These are phyloP conservation scores for Protosalanx chinensis DNA, from an alignment of 2,797 vertebrate species.

Conservation along the genomic window DNA sequence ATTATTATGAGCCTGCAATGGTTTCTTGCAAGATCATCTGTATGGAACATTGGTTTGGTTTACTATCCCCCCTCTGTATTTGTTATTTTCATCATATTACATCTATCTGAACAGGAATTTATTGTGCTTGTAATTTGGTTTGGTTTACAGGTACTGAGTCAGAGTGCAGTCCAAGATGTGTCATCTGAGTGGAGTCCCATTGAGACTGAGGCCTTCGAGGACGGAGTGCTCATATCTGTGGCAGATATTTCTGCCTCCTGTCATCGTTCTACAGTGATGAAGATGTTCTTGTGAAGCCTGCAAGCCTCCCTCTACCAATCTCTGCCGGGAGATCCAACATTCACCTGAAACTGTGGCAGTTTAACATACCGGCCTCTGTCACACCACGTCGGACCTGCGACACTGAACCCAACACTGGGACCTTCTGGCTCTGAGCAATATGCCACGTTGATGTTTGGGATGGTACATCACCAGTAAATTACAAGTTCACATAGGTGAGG, in stretches of 20 bases:
- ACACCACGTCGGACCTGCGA: constrained; percentile 57
- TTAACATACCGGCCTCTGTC: constrained; percentile 48
- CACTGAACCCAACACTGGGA: constrained; percentile 39
- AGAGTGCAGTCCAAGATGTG: constrained; percentile 26
- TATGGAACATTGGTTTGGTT: not conserved
- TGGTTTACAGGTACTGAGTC: constrained; percentile 42
- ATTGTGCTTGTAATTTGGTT: constrained; percentile 38
- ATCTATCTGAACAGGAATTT: constrained; percentile 24
- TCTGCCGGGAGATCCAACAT: constrained; percentile 63
- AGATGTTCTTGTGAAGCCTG: constrained; percentile 63
- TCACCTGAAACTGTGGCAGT: constrained; percentile 58
- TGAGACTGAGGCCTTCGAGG: constrained; percentile 43
- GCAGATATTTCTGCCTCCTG: constrained; percentile 57
- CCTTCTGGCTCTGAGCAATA: constrained; percentile 34
- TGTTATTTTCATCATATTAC: constrained; percentile 35
- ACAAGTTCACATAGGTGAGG: not conserved
- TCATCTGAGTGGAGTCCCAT: constrained; percentile 47
- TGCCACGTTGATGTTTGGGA: constrained; percentile 49
- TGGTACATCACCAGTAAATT: constrained; percentile 42
- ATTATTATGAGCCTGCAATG: not conserved
- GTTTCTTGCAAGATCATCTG: not conserved
- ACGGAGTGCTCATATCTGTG: constrained; percentile 46
- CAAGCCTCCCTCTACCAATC: constrained; percentile 60
- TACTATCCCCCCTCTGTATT: constrained; percentile 4
- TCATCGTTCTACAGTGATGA: constrained; percentile 65